Conservation (phyloP, 2,888 invertebrate species). For the Latrodectus elegans region DNA sequence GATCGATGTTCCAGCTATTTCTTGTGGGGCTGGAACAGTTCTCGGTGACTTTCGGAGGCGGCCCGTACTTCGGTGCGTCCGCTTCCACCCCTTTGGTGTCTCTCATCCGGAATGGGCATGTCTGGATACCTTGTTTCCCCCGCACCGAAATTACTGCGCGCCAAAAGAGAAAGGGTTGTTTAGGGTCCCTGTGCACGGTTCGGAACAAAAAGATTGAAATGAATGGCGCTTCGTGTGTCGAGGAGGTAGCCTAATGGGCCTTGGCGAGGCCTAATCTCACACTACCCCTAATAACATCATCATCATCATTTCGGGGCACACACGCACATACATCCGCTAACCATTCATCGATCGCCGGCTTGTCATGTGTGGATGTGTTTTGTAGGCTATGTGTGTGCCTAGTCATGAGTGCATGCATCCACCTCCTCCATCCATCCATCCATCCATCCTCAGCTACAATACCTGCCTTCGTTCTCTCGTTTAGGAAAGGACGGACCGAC, state of each 20-base stretch:
- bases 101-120: background rate
- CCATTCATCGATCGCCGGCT: constrained; percentile 43
- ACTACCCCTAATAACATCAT: constrained; percentile 57
- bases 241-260: constrained; percentile 30
- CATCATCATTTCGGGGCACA: constrained; percentile 56
- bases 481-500: constrained; percentile 28
- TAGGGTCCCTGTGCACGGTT: background rate
- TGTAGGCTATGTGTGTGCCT: constrained; percentile 18
- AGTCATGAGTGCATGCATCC: constrained; percentile 43
- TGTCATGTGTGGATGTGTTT: constrained; percentile 27
- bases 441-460: constrained; percentile 38
- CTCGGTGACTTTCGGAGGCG: background rate
- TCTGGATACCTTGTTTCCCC: background rate
- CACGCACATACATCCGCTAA: constrained; percentile 38
- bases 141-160: background rate
- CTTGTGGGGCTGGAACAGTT: background rate
- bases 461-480: constrained; percentile 34
- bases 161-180: background rate
- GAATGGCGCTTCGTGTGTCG: constrained; percentile 8
- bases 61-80: background rate
- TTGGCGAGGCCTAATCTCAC: constrained; percentile 49
- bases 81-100: background rate
- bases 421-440: constrained; percentile 27
- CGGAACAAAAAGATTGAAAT: constrained; percentile 8
- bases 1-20: background rate